Base-by-base conservation (phyloP, 2,113 vertebrate species). In the Mormyrus lacerda region DNA sequence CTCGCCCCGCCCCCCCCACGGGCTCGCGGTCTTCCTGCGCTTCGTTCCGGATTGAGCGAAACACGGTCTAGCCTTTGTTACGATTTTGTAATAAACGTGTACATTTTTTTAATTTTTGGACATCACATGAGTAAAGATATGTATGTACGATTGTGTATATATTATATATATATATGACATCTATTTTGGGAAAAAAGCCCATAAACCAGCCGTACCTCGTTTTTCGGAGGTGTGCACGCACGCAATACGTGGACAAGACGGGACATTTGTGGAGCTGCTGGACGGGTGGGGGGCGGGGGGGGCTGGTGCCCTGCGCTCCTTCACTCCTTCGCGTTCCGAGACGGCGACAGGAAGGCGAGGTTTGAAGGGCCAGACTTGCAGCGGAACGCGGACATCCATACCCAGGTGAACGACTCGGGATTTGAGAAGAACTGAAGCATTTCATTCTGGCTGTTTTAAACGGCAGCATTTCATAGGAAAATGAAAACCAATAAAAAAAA, bases 381-480 rank as follows among this genome's bases (percentile, higher is more conserved):
- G 95, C 96, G 85, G 96, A 96, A 94, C 95, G 95, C 95, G 95
- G 96, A 96, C 95, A 96, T 96, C 97, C 95, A 96, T 97, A 96
- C 95, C 95, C 94, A 94, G 95, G 96, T 97, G 97, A 96, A 50
- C 96, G 96, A 96, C 95, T 96, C 96, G 90, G 94, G 96, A 96
- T 96, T 95, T 97, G 94, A 95, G 96, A 95, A 96, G 94, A 96
- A 96, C 96, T 89, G 97, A 97, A 95, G 96, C 95, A 95, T 97
- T 97, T 98, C 95, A 97, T 95, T 97, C 93, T 97, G 97, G 97
- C 97, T 97, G 97, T 97, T 97, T 95, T 97, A 96, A 97, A 98
- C 96, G 97, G 96, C 97, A 98, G 97, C 97, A 96, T 99, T 99
- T 99, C 98, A 97, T 99, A 98, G 97, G 96, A 98, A 98, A 97